Evolutionary conservation across 2,113 vertebrate species (phyloP).

Genomic region (Muscicapa adusta): DNA sequence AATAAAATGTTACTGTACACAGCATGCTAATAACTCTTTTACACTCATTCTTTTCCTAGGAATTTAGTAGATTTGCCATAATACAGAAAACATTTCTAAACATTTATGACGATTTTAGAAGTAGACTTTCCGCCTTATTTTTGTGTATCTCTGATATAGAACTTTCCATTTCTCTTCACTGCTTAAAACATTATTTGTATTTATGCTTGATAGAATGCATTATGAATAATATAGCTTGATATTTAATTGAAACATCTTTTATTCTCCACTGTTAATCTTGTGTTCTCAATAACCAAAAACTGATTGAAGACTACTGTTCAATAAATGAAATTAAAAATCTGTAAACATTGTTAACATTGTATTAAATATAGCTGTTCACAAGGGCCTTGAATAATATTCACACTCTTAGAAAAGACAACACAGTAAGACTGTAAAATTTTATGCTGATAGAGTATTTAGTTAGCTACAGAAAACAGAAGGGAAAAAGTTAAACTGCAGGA

Average conservation of each 20-base stretch:
- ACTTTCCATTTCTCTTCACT: not conserved
- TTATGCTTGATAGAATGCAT: not conserved
- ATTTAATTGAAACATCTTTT: not conserved
- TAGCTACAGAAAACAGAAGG: not conserved
- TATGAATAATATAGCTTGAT: not conserved
- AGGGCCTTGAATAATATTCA: not conserved
- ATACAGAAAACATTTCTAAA: not conserved
- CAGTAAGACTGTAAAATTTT: not conserved
- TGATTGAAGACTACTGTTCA: not conserved
- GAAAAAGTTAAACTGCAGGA: not conserved
- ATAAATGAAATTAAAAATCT: not conserved
- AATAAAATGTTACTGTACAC: not conserved
- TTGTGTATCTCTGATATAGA: not conserved
- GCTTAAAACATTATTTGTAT: not conserved
- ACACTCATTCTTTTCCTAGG: not conserved
- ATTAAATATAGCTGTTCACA: not conserved
- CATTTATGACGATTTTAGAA: not conserved
- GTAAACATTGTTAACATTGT: not conserved
- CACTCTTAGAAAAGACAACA: not conserved
- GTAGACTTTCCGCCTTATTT: not conserved
- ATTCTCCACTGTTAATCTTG: not conserved
- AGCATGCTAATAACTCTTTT: not conserved
- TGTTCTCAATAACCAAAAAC: not conserved
- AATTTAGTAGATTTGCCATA: not conserved
- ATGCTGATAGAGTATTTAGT: not conserved